These are phyloP conservation scores for Pseudopleuronectes americanus DNA, from an alignment of 2,797 vertebrate genomes.

Conservation along the genomic window DNA sequence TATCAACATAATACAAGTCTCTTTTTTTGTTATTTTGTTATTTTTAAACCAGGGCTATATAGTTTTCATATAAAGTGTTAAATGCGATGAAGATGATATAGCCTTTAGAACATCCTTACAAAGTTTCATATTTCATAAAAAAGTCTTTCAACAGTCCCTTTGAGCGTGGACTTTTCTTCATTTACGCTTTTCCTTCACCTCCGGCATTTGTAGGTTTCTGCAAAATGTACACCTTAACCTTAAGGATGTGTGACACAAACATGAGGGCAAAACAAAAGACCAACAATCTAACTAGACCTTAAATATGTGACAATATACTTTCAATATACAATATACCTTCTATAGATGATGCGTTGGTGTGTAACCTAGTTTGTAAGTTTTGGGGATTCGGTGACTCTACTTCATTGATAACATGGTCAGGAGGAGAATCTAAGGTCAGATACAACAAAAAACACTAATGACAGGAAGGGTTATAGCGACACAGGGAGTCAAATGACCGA, in stretches of 20 bases:
- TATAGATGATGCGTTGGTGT: constrained; percentile 19
- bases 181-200: constrained; percentile 45
- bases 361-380: constrained; percentile 31
- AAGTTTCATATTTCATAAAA: constrained; percentile 64
- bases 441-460: constrained; percentile 61
- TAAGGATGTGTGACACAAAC: constrained; percentile 46
- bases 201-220: constrained; percentile 42
- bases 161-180: constrained; percentile 62
- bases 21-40: constrained; percentile 34
- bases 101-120: constrained; percentile 59
- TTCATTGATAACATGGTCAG: constrained; percentile 53
- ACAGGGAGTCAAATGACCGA: constrained; percentile 67
- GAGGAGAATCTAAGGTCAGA: constrained; percentile 52
- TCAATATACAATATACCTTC: constrained; percentile 23
- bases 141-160: constrained; percentile 53
- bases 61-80: constrained; percentile 72
- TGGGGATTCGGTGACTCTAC: constrained; percentile 35
- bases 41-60: constrained; percentile 67
- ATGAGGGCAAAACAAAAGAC: constrained; percentile 41
- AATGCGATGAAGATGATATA: constrained; percentile 63
- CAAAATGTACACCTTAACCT: constrained; percentile 44
- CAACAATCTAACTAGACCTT: constrained; percentile 37
- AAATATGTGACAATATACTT: constrained; percentile 40
- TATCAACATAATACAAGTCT: constrained; percentile 76
- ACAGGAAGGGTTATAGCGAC: constrained; percentile 72